Percentiles rank a stretch among this genome's conserved stretches.
Evolutionary conservation across 2,113 vertebrate genomes (phyloP).

Genomic region (Mionectes macconnelli): DNA sequence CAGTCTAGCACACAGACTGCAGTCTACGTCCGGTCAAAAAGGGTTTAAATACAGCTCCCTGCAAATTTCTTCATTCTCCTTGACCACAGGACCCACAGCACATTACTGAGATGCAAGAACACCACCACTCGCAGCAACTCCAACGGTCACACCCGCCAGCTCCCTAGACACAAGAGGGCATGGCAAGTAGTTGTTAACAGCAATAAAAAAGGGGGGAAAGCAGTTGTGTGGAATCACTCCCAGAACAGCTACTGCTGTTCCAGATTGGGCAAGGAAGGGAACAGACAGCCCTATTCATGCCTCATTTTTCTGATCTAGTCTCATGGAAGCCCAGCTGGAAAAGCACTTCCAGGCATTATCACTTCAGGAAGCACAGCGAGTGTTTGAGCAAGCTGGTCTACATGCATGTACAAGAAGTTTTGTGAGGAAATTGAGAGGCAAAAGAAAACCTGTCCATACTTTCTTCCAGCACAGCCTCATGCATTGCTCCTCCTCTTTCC

Average conservation of each 20-base stretch:
- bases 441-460: not conserved
- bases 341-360: not conserved
- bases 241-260: not conserved
- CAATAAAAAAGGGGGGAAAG: not conserved
- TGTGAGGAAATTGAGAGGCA: not conserved
- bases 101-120: not conserved
- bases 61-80: not conserved
- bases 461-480: not conserved
- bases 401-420: not conserved
- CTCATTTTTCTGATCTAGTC: not conserved
- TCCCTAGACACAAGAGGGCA: not conserved
- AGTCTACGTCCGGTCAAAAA: not conserved
- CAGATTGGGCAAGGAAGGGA: not conserved
- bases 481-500: not conserved
- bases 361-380: not conserved
- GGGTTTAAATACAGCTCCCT: not conserved
- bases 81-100: not conserved
- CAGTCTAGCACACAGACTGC: conserved; percentile 18
- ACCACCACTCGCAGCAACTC: not conserved
- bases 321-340: not conserved
- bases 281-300: not conserved
- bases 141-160: not conserved
- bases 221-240: not conserved
- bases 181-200: not conserved
- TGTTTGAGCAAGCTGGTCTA: not conserved